Evolutionary conservation across 2,797 vertebrate species (phyloP).

Genomic region (Hippoglossus hippoglossus): DNA sequence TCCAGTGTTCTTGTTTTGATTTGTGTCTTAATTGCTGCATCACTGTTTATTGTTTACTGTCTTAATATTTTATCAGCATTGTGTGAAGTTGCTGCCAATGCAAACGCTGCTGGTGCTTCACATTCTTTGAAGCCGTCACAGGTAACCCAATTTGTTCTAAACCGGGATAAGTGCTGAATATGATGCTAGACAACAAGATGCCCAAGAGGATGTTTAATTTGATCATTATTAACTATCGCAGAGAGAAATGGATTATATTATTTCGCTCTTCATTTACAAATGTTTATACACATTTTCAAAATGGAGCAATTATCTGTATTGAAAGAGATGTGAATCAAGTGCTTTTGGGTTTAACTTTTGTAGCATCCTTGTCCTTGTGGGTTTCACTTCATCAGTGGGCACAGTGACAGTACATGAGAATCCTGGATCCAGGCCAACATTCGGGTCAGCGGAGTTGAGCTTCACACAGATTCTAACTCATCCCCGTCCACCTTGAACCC

Average conservation of each 20-base stretch:
- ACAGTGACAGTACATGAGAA: conserved; percentile 24
- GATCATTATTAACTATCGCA: not conserved
- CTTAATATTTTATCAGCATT: not conserved
- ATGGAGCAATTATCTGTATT: not conserved
- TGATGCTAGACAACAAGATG: not conserved
- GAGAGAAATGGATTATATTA: not conserved
- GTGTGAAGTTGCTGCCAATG: not conserved
- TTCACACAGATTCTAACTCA: conserved; percentile 40
- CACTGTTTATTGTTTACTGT: too few relatives aligned
- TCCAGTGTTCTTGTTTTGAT: too few relatives aligned
- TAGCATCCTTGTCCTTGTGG: not conserved
- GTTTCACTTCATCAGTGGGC: conserved; percentile 27
- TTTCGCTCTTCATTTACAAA: too few relatives aligned
- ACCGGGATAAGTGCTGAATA: too few relatives aligned
- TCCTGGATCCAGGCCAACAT: conserved; percentile 21
- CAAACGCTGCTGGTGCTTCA: not conserved
- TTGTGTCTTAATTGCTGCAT: not conserved
- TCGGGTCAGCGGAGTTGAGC: conserved; percentile 1
- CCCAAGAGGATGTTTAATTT: not conserved
- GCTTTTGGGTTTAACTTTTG: conserved; percentile 13
- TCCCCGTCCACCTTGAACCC: conserved; percentile 53
- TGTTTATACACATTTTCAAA: conserved; percentile 15
- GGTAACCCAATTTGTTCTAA: too few relatives aligned
- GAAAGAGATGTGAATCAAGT: conserved; percentile 9
- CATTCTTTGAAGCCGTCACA: not conserved